Base-by-base conservation (phyloP, 2,888 invertebrate genomes). In the Andrena bucephala region DNA sequence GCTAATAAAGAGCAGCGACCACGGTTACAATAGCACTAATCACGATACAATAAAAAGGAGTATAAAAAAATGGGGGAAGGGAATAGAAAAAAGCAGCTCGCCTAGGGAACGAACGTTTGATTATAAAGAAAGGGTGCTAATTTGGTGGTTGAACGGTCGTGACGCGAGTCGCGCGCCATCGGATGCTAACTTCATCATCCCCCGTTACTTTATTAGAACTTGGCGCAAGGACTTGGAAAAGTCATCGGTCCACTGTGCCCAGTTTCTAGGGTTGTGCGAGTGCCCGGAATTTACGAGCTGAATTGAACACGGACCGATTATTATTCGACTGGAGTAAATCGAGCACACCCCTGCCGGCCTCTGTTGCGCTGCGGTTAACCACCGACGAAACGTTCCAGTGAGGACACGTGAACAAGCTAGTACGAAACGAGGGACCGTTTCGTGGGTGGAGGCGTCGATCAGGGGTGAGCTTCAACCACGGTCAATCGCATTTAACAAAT, bases 121-220 rank as follows among this genome's bases (percentile, higher is more conserved):
- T 57, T 24, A 57, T 13, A 36, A 16, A 2, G 36, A 27, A 65
- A 16, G 29, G 13, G 27, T 52, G 57, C 48, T 31, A 54, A 57
- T 72, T 68, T 62, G 71, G n/a, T 72, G 60, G 36, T 48, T 3
- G 54, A 81, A 69, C 52, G 65, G 33, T 10, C 68, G 63, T 42
- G 13, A n/a, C 33, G 63, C 42, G 24, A 73, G 16, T 69, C 31
- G 33, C 66, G 70, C 79, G 66, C 74, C 70, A 82, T 75, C 80
- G 82, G 74, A 80, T 71, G 67, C 75, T 80, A 80, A 74, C 54
- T 80, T 82, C 80, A 31, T 71, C 73, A 70, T 79, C 69, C 79
- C 1, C 24, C 48, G 20, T 31, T 73, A n/a, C 24, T n/a, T 57
- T 13, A 52, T n/a, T 33, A 33, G 36, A 48, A 20, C 16, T 48